These are phyloP conservation scores for Rhynchomys soricoides DNA, from an alignment of 2,113 vertebrate species.

Conservation along the genomic window DNA sequence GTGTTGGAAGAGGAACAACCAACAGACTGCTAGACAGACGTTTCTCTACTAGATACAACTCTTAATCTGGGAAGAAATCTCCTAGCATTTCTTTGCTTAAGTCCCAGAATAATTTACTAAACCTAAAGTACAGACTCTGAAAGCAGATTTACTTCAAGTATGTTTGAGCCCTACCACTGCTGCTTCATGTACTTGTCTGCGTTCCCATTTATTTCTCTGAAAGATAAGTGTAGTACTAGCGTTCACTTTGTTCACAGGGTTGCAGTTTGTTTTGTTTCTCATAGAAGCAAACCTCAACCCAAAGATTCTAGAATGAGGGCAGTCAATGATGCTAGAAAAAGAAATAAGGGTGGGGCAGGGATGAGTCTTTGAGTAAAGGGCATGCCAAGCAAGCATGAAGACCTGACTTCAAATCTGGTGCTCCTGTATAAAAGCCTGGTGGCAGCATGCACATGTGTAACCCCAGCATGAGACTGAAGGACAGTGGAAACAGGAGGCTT, in stretches of 20 bases:
- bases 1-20: constrained; percentile 8
- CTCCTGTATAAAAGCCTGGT: not conserved
- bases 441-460: not conserved
- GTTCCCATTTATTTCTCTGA: not conserved
- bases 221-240: not conserved
- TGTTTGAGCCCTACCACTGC: not conserved
- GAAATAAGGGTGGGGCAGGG: not conserved
- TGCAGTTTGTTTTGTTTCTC: not conserved
- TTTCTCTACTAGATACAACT: not conserved
- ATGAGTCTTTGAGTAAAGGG: not conserved
- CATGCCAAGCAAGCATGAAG: not conserved
- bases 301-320: not conserved
- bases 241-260: not conserved
- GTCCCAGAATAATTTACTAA: not conserved
- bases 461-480: not conserved
- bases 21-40: not conserved
- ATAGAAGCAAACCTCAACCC: not conserved
- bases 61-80: not conserved
- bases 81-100: not conserved
- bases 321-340: not conserved
- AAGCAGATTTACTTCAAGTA: not conserved
- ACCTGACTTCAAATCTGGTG: not conserved
- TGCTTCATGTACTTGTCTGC: not conserved
- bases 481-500: not conserved
- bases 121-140: not conserved